Conservation (phyloP, 1,140 invertebrate genomes). For the Brachionus koreanus region DNA sequence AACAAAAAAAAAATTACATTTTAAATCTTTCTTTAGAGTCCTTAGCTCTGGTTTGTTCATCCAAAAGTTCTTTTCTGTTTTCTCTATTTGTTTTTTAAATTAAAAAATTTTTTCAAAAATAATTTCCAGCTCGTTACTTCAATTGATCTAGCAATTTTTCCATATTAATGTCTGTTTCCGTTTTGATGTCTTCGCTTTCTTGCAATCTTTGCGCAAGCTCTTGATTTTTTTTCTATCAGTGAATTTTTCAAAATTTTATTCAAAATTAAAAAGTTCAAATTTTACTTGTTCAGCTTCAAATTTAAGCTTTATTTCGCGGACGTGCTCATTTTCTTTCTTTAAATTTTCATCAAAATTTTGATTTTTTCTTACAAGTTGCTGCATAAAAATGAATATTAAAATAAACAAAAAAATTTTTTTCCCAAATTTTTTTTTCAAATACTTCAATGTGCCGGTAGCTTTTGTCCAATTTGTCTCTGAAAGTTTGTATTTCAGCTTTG, state of each 20-base stretch:
- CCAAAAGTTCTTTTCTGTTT: slow-evolving; percentile 24
- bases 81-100: not conserved
- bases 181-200: not conserved
- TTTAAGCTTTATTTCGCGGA: slow-evolving; percentile 1
- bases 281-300: slow-evolving; percentile 8
- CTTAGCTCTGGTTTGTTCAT: slow-evolving; percentile 9
- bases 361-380: slow-evolving; percentile 3
- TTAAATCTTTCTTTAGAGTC: slow-evolving; percentile 12
- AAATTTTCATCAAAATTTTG: slow-evolving; percentile 36
- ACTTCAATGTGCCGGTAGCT: not conserved
- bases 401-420: not conserved
- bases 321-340: slow-evolving; percentile 19
- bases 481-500: not conserved
- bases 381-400: not conserved
- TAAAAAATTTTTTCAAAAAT: not conserved
- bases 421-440: not conserved
- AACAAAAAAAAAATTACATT: not conserved
- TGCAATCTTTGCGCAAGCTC: not conserved
- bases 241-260: no score
- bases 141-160: slow-evolving; percentile 27
- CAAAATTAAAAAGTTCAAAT: no score
- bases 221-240: slow-evolving; percentile 23
- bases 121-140: not conserved
- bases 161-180: not conserved
- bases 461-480: slow-evolving; percentile 2